Evolutionary conservation across 2,113 vertebrate species (phyloP).

Genomic region (Carlito syrichta): DNA sequence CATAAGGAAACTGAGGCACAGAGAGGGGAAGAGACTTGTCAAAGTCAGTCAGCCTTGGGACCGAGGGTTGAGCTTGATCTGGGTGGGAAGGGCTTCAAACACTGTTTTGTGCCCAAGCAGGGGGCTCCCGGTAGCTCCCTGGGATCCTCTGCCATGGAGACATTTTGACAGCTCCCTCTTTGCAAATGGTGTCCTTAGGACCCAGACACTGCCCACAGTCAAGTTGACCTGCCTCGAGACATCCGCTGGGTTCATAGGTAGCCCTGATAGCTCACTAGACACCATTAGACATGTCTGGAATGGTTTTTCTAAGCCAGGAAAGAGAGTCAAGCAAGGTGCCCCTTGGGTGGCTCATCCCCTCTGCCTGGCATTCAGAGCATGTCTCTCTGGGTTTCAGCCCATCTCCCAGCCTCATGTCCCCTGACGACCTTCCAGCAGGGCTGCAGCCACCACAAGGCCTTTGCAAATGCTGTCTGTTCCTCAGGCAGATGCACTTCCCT

Average conservation of each 20-base stretch:
- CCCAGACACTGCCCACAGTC: neutral
- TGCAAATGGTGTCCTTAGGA: neutral
- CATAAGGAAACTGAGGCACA: neutral
- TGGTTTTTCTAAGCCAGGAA: neutral
- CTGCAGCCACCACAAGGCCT: neutral
- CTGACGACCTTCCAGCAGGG: fast-evolving
- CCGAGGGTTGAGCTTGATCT: neutral
- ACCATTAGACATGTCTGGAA: neutral
- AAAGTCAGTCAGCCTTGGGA: neutral
- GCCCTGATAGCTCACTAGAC: neutral
- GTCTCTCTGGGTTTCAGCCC: neutral
- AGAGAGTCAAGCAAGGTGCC: neutral
- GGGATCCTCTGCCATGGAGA: neutral
- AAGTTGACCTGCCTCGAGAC: neutral
- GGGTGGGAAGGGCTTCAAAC: neutral
- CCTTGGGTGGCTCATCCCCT: too few species aligned
- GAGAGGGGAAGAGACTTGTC: neutral
- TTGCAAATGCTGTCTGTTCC: too few species aligned
- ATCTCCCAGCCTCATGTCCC: neutral
- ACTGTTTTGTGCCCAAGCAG: neutral
- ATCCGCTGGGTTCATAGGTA: neutral
- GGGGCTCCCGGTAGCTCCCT: neutral
- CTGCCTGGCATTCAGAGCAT: neutral
- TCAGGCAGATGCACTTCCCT: neutral
- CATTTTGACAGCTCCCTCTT: neutral